These are phyloP conservation scores for human DNA, from an alignment of 2,113 vertebrate species.

Conservation along the genomic window DNA sequence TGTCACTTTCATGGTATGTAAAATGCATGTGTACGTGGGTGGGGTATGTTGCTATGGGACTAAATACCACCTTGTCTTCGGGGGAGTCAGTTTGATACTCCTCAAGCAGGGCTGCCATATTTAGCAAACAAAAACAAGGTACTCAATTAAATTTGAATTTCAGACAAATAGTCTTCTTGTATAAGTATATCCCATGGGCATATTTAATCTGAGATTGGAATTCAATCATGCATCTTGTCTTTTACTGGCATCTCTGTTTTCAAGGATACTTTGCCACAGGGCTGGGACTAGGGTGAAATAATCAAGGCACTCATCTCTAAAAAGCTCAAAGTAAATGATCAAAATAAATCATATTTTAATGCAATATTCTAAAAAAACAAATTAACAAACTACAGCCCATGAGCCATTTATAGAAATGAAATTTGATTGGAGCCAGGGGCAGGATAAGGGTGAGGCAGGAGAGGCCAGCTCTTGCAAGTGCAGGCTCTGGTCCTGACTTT, in stretches of 20 bases:
- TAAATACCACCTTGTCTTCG: not conserved
- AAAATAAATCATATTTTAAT: not conserved
- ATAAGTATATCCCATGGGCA: not conserved
- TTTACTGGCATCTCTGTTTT: not conserved
- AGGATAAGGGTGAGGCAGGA: accelerated
- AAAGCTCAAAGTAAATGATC: not conserved
- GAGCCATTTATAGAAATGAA: not conserved
- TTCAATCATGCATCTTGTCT: not conserved
- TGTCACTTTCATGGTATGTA: not conserved
- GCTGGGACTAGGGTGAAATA: not conserved
- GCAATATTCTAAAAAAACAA: not conserved
- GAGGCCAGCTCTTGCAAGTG: not conserved
- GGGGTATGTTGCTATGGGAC: not conserved
- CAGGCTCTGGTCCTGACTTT: not conserved
- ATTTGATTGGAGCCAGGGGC: not conserved
- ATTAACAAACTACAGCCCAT: not conserved
- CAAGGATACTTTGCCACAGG: not conserved
- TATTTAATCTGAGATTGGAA: not conserved
- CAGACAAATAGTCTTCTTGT: not conserved
- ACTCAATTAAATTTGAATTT: not conserved
- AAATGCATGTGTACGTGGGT: not conserved
- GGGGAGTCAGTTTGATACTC: not conserved
- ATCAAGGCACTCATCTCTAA: not conserved
- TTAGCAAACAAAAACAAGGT: not conserved
- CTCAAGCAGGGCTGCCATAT: not conserved